These are phyloP conservation scores for Xenotilapia longispinis DNA, from an alignment of 2,113 vertebrate genomes.

Conservation along the genomic window DNA sequence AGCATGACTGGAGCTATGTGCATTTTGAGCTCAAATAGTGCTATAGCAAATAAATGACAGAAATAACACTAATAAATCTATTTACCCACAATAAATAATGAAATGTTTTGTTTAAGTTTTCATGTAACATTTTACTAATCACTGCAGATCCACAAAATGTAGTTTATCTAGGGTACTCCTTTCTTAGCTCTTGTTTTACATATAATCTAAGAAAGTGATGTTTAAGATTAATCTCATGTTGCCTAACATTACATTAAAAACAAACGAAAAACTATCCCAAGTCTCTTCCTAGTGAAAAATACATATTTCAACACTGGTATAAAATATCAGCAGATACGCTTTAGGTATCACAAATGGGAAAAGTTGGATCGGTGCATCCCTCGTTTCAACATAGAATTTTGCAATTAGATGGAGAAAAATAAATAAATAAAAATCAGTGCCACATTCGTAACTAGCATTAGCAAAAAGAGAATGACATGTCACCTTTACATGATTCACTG, in stretches of 20 bases:
- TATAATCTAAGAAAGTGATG: not conserved
- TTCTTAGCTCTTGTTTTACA: not conserved
- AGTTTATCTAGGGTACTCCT: not conserved
- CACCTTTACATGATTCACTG: slow-evolving; percentile 43
- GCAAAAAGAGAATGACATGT: slow-evolving; percentile 41
- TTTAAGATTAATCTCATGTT: not conserved
- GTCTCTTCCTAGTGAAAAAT: not conserved
- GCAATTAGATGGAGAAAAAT: not conserved
- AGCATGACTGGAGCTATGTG: not conserved
- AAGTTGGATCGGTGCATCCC: not conserved
- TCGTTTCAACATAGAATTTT: not conserved
- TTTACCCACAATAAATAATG: not conserved
- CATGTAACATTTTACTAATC: not conserved
- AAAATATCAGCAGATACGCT: not conserved
- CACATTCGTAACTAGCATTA: not conserved
- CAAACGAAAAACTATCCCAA: not conserved
- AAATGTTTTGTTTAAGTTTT: not conserved
- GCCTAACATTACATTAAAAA: not conserved
- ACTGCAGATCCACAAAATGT: not conserved
- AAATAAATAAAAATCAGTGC: not conserved
- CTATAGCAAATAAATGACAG: not conserved
- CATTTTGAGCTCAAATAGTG: not conserved
- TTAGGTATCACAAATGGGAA: not conserved
- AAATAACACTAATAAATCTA: not conserved
- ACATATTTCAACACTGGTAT: not conserved